phyloP scores from a whole-genome alignment of 2,113 vertebrate genomes.

The Pterophyllum scalare region DNA sequence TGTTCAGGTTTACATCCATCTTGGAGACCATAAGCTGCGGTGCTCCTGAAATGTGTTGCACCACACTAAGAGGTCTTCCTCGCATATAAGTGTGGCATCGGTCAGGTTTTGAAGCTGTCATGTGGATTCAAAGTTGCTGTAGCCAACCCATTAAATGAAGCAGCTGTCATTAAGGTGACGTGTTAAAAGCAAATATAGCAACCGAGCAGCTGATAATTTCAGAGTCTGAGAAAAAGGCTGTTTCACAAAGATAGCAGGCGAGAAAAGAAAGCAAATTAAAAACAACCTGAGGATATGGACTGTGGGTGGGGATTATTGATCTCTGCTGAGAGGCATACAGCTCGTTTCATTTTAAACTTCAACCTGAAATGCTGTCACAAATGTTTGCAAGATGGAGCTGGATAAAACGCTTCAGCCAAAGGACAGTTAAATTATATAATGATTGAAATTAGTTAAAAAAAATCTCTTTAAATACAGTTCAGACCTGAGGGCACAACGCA shows the following conservation, averaged over 20 bases:
- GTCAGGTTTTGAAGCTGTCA: background rate
- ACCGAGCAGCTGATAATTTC: background rate
- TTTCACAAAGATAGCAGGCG: constrained; percentile 21
- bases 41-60: background rate
- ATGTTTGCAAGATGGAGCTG: background rate
- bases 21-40: background rate
- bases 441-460: background rate
- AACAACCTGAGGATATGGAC: background rate
- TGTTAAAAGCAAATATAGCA: constrained; percentile 12
- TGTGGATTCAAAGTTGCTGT: background rate
- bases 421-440: background rate
- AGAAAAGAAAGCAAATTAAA: constrained; percentile 13
- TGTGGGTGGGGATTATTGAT: constrained; percentile 5
- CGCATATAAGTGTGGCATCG: background rate
- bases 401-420: background rate
- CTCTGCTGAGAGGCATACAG: background rate
- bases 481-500: background rate
- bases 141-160: background rate
- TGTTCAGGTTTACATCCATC: background rate
- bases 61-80: background rate
- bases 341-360: constrained; percentile 17
- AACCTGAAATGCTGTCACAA: background rate
- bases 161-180: background rate
- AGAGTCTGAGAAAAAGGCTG: background rate
- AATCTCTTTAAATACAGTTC: background rate